Evolutionary conservation across 1,140 invertebrate genomes (phyloP), one percentile per base, ranked within the genome.

Genomic region (Eulimnadia texana): DNA sequence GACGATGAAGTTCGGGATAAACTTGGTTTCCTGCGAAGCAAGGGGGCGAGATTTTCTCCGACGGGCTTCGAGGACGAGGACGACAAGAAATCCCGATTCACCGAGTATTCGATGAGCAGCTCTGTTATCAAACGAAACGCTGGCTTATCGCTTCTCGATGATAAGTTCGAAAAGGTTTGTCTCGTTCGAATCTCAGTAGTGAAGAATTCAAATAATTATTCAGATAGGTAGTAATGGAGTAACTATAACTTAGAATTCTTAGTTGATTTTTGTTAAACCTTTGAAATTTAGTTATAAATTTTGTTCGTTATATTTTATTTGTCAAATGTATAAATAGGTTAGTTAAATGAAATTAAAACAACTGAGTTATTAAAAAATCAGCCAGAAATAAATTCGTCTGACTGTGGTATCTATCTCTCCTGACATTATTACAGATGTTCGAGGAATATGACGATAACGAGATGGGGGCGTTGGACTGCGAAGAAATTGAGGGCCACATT

Each of bases 21-120:
- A 22, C 53, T 61, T 22, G 27, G 50, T 22, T 27, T 29, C 28
- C 22, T 57, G 60, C 50, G 53, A 54, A 54, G 60, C 51, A 51
- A 61, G 19, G 19, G 60, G 19, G 28, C 50, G 19, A 42, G 49
- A 27, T 61, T 61, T 28, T 25, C 60, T 19, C 55, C 55, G 20
- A 20, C 22, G 3, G 20, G 55, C 58, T 33, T 25, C 20, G 66
- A 67, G 20, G 56, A 65, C 3, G 80, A 85, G 60, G 84, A 87
- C 68, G 87, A 93, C 71, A 86, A 85, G 0, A 91, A 88, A 71
- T 90, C 91, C 0, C 74, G 84, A 19, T 96, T 96, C 72, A 95
- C 93, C 0, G 84, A 90, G 68, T 97, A 95, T 73, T 96, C 93
- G 0, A 89, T 97, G 83, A 86, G 86, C 0, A 94, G 90, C 51